A percentile compares a stretch with the other conserved stretches of the same genome.
These are phyloP conservation scores for Panthera tigris DNA, from an alignment of 2,113 vertebrate species.

Conservation along the genomic window DNA sequence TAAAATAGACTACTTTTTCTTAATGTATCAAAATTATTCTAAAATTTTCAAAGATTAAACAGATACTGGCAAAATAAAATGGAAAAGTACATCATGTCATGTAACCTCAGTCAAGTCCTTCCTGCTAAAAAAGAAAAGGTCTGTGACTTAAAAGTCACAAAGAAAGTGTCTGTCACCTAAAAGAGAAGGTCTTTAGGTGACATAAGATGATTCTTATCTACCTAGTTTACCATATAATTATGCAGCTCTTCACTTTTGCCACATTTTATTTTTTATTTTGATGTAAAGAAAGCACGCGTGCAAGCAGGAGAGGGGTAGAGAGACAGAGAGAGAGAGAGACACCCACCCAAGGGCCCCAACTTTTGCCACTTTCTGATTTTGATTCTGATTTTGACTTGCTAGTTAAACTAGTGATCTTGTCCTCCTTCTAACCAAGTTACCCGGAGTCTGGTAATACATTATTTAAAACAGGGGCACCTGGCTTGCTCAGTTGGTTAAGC, in stretches of 20 bases:
- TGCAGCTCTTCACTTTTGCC: neutral
- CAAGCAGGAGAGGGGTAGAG: too few species aligned
- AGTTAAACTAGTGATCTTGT: neutral
- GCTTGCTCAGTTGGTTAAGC: too few species aligned
- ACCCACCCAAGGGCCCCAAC: too few species aligned
- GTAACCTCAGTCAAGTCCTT: neutral
- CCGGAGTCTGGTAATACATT: neutral
- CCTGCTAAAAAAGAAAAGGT: neutral
- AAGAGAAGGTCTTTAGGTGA: neutral
- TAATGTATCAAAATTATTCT: neutral
- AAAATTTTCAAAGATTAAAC: neutral
- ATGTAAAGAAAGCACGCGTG: too few species aligned
- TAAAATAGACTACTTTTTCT: neutral
- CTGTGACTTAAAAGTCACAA: neutral
- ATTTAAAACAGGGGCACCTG: neutral
- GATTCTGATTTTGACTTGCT: neutral
- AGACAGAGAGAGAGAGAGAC: too few species aligned
- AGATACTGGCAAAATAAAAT: neutral
- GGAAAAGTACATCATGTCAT: neutral
- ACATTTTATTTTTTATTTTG: too few species aligned
- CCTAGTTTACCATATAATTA: neutral
- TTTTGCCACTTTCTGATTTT: neutral
- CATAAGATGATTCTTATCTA: neutral
- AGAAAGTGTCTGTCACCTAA: neutral
- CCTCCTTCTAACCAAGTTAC: neutral